A percentile compares a stretch with the other conserved stretches of the same genome.
phyloP scores from a whole-genome alignment of 2,888 invertebrate genomes.

The Sinelater perroti region DNA sequence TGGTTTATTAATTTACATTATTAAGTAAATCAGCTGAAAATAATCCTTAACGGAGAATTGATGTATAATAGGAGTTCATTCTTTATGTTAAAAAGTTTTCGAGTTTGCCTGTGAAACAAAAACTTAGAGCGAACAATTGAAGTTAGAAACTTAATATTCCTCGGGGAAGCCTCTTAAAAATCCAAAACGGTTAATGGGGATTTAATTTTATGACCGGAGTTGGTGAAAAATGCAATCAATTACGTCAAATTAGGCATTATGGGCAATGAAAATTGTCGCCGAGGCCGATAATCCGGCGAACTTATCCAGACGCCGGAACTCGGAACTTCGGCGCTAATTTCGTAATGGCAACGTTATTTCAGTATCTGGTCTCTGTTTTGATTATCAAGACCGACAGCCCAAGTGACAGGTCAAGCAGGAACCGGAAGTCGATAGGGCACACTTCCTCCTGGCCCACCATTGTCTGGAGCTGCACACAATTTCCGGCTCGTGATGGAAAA shows the following conservation, averaged over 20 bases:
- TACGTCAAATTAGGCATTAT: constrained; percentile 29
- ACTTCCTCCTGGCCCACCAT: constrained; percentile 43
- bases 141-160: constrained; percentile 33
- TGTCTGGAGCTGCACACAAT: constrained; percentile 50
- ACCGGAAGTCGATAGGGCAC: constrained; percentile 41
- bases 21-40: too few species aligned
- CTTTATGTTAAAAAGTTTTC: constrained; percentile 13
- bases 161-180: constrained; percentile 28
- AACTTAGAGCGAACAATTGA: constrained; percentile 27
- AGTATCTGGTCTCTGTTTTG: constrained; percentile 31
- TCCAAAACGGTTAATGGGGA: constrained; percentile 33
- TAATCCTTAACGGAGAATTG: too few species aligned
- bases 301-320: constrained; percentile 8
- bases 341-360: constrained; percentile 24
- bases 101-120: constrained; percentile 14
- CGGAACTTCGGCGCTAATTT: neutral
- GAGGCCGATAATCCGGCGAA: constrained; percentile 14
- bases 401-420: constrained; percentile 40
- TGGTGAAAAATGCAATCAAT: constrained; percentile 36
- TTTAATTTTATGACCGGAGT: constrained; percentile 35
- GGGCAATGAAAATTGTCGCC: constrained; percentile 25
- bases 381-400: constrained; percentile 34
- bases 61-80: constrained; percentile 17
- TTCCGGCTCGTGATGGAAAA: constrained; percentile 48
- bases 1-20: too few species aligned